A percentile compares a stretch with the other conserved stretches of the same genome.
phyloP scores from a whole-genome alignment of 2,888 invertebrate species.

The Tenthredo mesomela region DNA sequence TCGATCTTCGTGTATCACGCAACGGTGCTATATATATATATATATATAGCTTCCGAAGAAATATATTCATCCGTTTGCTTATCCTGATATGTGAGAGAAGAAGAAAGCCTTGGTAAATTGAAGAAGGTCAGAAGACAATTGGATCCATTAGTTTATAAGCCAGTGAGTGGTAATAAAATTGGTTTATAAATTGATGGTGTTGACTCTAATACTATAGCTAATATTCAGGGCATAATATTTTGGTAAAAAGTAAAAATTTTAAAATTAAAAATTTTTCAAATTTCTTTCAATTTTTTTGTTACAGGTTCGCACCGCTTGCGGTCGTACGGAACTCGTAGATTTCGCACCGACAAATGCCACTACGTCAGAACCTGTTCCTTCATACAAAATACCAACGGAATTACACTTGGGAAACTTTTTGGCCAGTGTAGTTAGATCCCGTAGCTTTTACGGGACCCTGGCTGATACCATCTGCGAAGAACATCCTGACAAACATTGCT shows the following conservation, averaged over 20 bases:
- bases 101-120: neutral
- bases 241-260: neutral
- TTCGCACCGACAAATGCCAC: constrained; percentile 56
- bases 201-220: neutral
- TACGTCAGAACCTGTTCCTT: constrained; percentile 56
- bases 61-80: constrained; percentile 17
- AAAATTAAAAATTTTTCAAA: neutral
- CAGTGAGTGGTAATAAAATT: neutral
- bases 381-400: constrained; percentile 57
- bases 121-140: neutral
- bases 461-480: constrained; percentile 90
- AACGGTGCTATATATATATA: too few relatives aligned
- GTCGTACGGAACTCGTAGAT: constrained; percentile 68
- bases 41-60: neutral
- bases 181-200: neutral
- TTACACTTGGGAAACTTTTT: constrained; percentile 76
- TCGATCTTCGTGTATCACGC: constrained; percentile 1
- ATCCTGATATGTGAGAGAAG: neutral
- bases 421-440: constrained; percentile 80
- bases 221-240: neutral
- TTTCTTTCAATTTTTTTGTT: constrained; percentile 55
- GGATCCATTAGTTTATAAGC: neutral
- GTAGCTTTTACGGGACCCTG: constrained; percentile 90
- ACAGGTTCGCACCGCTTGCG: constrained; percentile 74
- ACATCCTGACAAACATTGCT: constrained; percentile 85